These are phyloP conservation scores for Caenorhabditis brenneri DNA, from an alignment of 1,140 invertebrate species.

Conservation along the genomic window DNA sequence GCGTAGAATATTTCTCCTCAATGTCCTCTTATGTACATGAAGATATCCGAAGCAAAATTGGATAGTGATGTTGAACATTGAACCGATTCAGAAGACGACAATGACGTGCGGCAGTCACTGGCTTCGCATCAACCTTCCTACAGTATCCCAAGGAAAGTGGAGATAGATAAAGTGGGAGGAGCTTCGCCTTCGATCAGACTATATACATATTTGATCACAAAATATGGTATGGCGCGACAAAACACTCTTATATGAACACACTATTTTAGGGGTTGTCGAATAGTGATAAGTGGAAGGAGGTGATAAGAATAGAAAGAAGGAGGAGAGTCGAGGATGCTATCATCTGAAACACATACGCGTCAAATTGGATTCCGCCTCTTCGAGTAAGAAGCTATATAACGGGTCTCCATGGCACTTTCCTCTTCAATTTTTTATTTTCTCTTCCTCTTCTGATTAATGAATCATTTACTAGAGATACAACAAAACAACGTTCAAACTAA, in stretches of 20 bases:
- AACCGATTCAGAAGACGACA: not conserved
- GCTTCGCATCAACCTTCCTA: slow-evolving; percentile 30
- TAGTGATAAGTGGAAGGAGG: slow-evolving; percentile 14
- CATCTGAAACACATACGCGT: slow-evolving; percentile 32
- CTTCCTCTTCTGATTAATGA: not conserved
- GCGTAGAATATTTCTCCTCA: not conserved
- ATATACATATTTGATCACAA: slow-evolving; percentile 29
- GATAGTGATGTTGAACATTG: slow-evolving; percentile 20
- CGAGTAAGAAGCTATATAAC: slow-evolving; percentile 42
- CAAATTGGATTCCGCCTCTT: slow-evolving; percentile 36
- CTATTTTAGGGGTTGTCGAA: not conserved
- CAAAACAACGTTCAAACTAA: no score
- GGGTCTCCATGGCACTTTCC: not conserved
- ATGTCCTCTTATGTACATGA: not conserved
- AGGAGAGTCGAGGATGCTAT: slow-evolving; percentile 28
- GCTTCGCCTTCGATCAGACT: not conserved
- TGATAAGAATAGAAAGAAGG: slow-evolving; percentile 39
- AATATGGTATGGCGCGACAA: slow-evolving; percentile 17
- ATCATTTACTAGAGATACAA: not conserved
- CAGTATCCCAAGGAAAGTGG: not conserved
- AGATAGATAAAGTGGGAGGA: not conserved
- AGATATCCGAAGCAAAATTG: not conserved
- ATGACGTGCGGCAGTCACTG: not conserved
- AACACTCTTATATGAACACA: not conserved
- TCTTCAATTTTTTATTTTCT: not conserved